A percentile compares a stretch with the other conserved stretches of the same genome.
These are phyloP conservation scores for Drosophila erecta DNA, from an alignment of 1,140 invertebrate species.

Conservation along the genomic window DNA sequence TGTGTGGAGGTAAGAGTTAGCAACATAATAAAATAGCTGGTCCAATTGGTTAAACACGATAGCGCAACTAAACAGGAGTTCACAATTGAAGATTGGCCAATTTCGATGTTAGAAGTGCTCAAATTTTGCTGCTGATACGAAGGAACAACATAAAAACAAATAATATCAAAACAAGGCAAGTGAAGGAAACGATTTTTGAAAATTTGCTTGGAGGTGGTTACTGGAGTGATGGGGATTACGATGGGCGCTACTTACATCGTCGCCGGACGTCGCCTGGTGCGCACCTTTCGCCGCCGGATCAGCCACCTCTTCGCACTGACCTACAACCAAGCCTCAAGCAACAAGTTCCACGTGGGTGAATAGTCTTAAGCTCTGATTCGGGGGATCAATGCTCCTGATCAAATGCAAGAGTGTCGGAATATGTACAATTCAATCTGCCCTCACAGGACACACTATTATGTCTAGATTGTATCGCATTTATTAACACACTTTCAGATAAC, in stretches of 20 bases:
- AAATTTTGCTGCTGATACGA: constrained; percentile 32
- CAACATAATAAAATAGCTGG: constrained; percentile 64
- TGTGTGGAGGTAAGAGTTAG: constrained; percentile 40
- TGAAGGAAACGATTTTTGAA: constrained; percentile 24
- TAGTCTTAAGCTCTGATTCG: constrained; percentile 31
- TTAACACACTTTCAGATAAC: background rate
- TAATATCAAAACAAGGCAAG: constrained; percentile 27
- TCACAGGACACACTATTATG: background rate
- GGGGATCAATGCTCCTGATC: constrained; percentile 34
- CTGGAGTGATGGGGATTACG: constrained; percentile 51
- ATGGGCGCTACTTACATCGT: constrained; percentile 77
- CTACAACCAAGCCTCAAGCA: constrained; percentile 72
- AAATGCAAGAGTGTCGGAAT: constrained; percentile 16
- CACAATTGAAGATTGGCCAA: constrained; percentile 25
- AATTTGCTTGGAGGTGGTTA: constrained; percentile 44
- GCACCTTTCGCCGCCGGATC: constrained; percentile 68
- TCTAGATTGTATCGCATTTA: background rate
- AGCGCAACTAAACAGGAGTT: constrained; percentile 41
- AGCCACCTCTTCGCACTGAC: constrained; percentile 75
- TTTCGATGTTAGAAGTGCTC: constrained; percentile 48
- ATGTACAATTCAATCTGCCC: constrained; percentile 20
- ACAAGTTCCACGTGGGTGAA: constrained; percentile 53
- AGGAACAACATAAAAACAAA: constrained; percentile 24
- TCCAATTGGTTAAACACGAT: constrained; percentile 59
- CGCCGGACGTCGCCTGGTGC: constrained; percentile 73